Evolutionary conservation across 2,888 invertebrate species (phyloP), one percentile per base, ranked within the genome.

Genomic region (Agrochola circellaris): DNA sequence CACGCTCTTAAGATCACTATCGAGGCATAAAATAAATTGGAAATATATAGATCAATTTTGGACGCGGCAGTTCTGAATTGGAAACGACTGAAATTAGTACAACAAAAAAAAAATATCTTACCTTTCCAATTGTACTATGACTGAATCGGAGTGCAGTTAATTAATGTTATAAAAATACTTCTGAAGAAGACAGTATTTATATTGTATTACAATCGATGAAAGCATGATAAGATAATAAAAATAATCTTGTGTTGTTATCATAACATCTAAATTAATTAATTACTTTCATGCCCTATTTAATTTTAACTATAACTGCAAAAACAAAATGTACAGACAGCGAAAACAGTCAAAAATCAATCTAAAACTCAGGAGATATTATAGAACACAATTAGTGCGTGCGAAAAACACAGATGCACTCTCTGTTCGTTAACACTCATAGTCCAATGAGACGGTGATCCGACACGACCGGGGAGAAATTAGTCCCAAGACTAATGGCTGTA

Each of bases 141-240:
- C n/a, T 17, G 5, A 2, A 56, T n/a, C 45, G 56, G 9, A 69
- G 34, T 7, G 34, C 11, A 60, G 0, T 15, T 20, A 45, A 42
- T 58, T 34, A n/a, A 38, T 48, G n/a, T 9, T 64, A 73, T 56
- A 64, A 74, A 9, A 38, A 73, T 17, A 26, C 15, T 64, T 38
- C 54, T 48, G 13, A 56, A 23, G 62, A 75, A 65, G 30, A 56
- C 20, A 42, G 15, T 75, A 65, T 75, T 76, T 76, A 76, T 76
- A 76, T 30, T 76, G 58, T 42, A 48, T n/a, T 23, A 58, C 34
- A 65, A 74, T 34, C 30, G 58, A 66, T 75, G 11, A n/a, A 26
- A 30, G 0, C 1, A 45, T 15, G 64, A 74, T 75, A 73, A 75
- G 30, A 73, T 62, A 26, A 5, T 20, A 20, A 45, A 23, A 51